These are phyloP conservation scores for Cremastinae sp. DNA, from an alignment of 2,888 invertebrate genomes.

Conservation along the genomic window DNA sequence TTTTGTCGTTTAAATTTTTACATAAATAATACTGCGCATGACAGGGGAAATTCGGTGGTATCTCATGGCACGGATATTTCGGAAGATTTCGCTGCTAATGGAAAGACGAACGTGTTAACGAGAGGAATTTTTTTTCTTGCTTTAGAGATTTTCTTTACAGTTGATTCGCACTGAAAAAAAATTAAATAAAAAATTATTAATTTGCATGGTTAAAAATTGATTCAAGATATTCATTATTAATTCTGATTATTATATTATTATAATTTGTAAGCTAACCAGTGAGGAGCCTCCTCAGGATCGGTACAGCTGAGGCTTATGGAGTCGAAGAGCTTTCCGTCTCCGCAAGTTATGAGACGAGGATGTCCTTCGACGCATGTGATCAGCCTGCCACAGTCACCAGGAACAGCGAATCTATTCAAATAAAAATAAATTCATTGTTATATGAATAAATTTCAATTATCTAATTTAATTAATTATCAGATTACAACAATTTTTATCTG, in stretches of 20 bases:
- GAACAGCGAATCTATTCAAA: constrained; percentile 86
- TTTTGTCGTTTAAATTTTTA: constrained; percentile 5
- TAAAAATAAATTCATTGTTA: background rate
- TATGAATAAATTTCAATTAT: too few species aligned
- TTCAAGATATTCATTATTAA: constrained; percentile 14
- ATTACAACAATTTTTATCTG: too few species aligned
- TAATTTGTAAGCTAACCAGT: constrained; percentile 73
- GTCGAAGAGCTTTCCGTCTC: constrained; percentile 93
- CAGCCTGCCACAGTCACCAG: constrained; percentile 91
- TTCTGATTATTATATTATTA: constrained; percentile 1
- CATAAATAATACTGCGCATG: background rate
- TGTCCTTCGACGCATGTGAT: constrained; percentile 95
- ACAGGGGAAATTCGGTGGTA: constrained; percentile 23
- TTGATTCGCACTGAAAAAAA: constrained; percentile 69
- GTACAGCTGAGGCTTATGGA: constrained; percentile 91
- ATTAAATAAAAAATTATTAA: background rate
- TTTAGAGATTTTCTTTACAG: constrained; percentile 60
- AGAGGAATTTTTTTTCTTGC: constrained; percentile 22
- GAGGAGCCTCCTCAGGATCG: constrained; percentile 84
- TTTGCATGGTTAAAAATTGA: background rate
- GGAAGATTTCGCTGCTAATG: constrained; percentile 5
- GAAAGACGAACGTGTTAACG: constrained; percentile 17
- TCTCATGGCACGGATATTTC: constrained; percentile 39
- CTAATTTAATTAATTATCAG: too few species aligned
- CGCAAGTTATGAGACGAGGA: constrained; percentile 93